Percentiles rank a stretch among this genome's conserved stretches.
phyloP scores from a whole-genome alignment of 2,113 vertebrate genomes.

The Mesocricetus auratus region DNA sequence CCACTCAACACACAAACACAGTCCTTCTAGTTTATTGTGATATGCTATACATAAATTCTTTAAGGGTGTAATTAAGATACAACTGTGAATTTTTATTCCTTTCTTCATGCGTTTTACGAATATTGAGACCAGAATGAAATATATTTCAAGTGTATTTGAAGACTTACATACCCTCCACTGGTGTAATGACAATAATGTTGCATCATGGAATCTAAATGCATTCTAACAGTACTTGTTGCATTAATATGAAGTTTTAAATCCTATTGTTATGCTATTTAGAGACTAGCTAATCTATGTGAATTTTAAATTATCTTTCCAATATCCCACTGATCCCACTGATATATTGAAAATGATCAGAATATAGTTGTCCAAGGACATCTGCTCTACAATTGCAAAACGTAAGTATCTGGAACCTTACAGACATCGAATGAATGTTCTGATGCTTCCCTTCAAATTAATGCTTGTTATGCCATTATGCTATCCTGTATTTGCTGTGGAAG shows the following conservation, averaged over 20 bases:
- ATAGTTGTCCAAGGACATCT: not conserved
- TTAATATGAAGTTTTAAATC: not conserved
- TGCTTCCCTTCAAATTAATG: not conserved
- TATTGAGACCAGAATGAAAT: not conserved
- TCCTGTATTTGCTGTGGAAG: not conserved
- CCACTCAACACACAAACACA: too few relatives aligned
- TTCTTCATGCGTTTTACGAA: not conserved
- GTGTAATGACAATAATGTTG: not conserved
- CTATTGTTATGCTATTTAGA: not conserved
- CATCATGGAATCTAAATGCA: not conserved
- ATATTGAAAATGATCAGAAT: not conserved
- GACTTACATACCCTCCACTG: not conserved
- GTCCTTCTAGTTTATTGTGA: too few relatives aligned
- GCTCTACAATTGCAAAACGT: not conserved
- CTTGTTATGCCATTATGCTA: not conserved
- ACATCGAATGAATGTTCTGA: not conserved
- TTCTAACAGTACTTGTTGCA: not conserved
- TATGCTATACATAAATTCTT: too few relatives aligned
- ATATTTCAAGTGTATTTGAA: not conserved
- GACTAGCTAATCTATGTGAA: not conserved
- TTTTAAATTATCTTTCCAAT: not conserved
- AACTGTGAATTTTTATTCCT: too few relatives aligned
- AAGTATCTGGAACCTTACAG: not conserved
- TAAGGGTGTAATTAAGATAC: too few relatives aligned
- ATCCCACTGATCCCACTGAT: too few relatives aligned